Evolutionary conservation across 2,888 invertebrate genomes (phyloP), one percentile per base, ranked within the genome.

Genomic region (Zeuzera pyrina): DNA sequence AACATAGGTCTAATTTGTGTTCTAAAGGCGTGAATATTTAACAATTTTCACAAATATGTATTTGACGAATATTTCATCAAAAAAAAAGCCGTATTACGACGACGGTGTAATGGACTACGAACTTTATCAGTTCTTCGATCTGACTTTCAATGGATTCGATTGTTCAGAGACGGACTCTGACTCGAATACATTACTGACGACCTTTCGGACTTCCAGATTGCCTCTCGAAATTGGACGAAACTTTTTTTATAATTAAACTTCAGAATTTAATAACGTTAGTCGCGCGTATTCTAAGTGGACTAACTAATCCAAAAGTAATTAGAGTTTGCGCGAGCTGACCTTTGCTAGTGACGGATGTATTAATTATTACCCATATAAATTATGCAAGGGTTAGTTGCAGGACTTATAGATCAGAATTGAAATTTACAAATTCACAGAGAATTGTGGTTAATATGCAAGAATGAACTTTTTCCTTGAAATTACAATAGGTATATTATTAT

Each of bases 111-210:
- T 26, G 30, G 35, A 27, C 36, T 36, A 40, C 35, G 29, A 31
- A 45, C 47, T 49, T 51, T 56, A 52, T 60, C 57, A 45, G 52
- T 47, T 45, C 45, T 45, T 38, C 45, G 45, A 54, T 45, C 50
- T 37, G 44, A 56, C 53, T 63, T 56, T 52, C 58, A 52, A 57
- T 49, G 49, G 50, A 46, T 55, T 43, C 54, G 53, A 61, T 61
- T 62, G 62, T 62, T 57, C 54, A 37, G 46, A n/a, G n/a, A 25
- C 45, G 43, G 52, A 48, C 53, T 57, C 52, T 51, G 54, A 47
- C 49, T 57, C 45, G 62, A 59, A 64, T 65, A 61, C 50, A 58
- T 65, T 57, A 60, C 45, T 36, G 47, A 41, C 53, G 52, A 52
- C 59, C 55, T 49, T 45, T 45, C 30, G 29, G 15, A 35, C 34